These are phyloP conservation scores for Cryptocheilus praepositus DNA, from an alignment of 2,888 invertebrate species.

Conservation along the genomic window DNA sequence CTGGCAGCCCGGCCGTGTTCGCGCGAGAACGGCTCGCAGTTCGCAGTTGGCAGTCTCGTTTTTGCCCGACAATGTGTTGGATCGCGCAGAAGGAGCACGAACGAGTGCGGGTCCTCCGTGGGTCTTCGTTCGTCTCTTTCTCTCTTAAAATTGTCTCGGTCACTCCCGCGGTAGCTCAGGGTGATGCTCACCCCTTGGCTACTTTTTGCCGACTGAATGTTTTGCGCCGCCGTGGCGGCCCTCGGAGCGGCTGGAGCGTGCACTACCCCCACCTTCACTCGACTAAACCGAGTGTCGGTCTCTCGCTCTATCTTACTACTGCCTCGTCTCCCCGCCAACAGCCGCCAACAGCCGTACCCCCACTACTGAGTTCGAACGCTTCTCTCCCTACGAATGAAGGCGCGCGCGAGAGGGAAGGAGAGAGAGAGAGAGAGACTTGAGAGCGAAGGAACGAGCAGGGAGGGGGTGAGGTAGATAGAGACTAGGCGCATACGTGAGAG, in stretches of 20 bases:
- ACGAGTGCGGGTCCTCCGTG: too few species aligned
- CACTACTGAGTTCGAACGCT: conserved; percentile 22
- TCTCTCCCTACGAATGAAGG: conserved; percentile 34
- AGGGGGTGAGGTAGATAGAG: conserved; percentile 39
- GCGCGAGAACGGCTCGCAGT: conserved; percentile 2
- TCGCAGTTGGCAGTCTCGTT: too few species aligned
- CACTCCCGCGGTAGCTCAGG: conserved; percentile 48
- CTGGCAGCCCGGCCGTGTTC: too few species aligned
- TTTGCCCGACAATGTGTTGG: background rate
- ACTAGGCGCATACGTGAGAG: conserved; percentile 51
- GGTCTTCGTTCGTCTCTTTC: too few species aligned
- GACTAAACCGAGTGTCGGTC: conserved; percentile 41
- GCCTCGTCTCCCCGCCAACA: conserved; percentile 14
- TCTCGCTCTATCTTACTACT: conserved; percentile 18
- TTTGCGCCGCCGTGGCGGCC: conserved; percentile 70
- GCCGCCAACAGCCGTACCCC: conserved; percentile 21
- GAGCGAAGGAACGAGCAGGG: conserved; percentile 7
- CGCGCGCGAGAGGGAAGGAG: conserved; percentile 17
- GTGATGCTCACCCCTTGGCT: conserved; percentile 74
- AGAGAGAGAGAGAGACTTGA: conserved; percentile 21
- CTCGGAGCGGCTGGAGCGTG: conserved; percentile 58
- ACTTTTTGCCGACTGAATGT: conserved; percentile 76
- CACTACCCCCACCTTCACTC: conserved; percentile 41
- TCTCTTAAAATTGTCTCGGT: too few species aligned
- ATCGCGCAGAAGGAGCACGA: too few species aligned